Evolutionary conservation across 2,113 vertebrate genomes (phyloP), one percentile per base, ranked within the genome.

Genomic region (Macrotus californicus): DNA sequence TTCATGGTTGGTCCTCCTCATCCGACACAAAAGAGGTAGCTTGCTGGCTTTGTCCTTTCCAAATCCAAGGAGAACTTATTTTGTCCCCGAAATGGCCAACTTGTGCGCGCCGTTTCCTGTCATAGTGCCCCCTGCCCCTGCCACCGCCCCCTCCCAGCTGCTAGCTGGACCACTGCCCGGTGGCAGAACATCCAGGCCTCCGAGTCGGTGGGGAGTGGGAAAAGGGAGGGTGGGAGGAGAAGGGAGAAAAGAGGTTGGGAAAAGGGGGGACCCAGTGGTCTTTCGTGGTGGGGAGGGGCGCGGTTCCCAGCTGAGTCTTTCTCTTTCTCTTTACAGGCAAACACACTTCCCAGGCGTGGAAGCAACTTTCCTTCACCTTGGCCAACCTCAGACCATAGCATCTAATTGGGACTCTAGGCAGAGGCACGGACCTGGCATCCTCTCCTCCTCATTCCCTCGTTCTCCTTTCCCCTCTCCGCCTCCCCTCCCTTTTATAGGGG

Each of bases 361-460:
- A 77, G 88, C 97, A 98, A 98, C 98, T 98, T 98, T 97, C 96
- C 43, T 96, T 97, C 96, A 52, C 96, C 98, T 94, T 4, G 93
- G 79, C 95, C 96, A 41, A 77, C 88, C 96, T 97, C 89, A 70
- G 59, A 86, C 92, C 43, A 14, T 66, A 5, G 54, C 79, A 34
- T 79, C 61, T 95, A 79, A 87, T 22, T 92, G 87, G 81, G 95
- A 97, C 93, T 89, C 92, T 48, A 15, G 11, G 93, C 91, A 66
- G 87, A 94, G 84, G 59, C 89, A 69, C 14, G 76, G 52, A 92
- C 94, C 94, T 93, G 70, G 48, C 96, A 83, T 94, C 43, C 4
- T 79, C 93, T 95, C 93, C 89, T 94, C 76, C 89, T 96, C 56
- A 92, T 79, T 96, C 26, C 9, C 89, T 86, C 83, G 48, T 67